These are phyloP conservation scores for Oryctolagus cuniculus DNA, from an alignment of 2,113 vertebrate species.

Conservation along the genomic window mOryCun1.1 NC_091440.1:70123001-70123500, in stretches of 20 bases:
- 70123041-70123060: background rate
- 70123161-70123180: background rate
- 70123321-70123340: background rate
- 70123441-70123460: background rate
- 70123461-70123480: background rate
- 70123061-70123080: background rate
- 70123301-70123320: no score
- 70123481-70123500: background rate
- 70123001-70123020: background rate
- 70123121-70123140: background rate
- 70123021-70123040: rapidly evolving
- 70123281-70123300: background rate
- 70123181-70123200: background rate
- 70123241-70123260: background rate
- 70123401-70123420: background rate
- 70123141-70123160: background rate
- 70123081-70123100: background rate
- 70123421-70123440: background rate
- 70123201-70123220: background rate
- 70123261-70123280: background rate
- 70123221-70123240: background rate
- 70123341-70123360: background rate
- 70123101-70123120: background rate
- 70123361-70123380: background rate
- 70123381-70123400: background rate